phyloP scores from a whole-genome alignment of 2,113 vertebrate species.

The Carlito syrichta region DNA sequence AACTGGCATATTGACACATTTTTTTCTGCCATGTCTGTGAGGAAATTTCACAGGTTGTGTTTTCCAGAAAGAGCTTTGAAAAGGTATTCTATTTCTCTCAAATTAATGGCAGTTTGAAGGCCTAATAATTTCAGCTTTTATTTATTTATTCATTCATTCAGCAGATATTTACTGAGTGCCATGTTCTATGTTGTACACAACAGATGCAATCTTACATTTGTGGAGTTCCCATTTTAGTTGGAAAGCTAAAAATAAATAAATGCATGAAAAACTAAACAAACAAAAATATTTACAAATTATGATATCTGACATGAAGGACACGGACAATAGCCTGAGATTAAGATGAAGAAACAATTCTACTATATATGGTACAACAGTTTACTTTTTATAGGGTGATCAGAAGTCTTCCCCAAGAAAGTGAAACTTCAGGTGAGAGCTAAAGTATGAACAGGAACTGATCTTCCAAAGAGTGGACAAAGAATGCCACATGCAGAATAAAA shows the following conservation, averaged over 20 bases:
- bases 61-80: not conserved
- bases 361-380: not conserved
- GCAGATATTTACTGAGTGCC: not conserved
- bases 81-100: not conserved
- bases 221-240: not conserved
- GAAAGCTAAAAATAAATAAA: not conserved
- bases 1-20: not conserved
- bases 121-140: not conserved
- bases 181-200: not conserved
- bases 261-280: not conserved
- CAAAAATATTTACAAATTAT: not conserved
- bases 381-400: not conserved
- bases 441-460: not conserved
- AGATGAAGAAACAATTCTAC: not conserved
- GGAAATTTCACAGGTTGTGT: not conserved
- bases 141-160: not conserved
- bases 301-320: not conserved
- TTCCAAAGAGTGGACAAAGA: not conserved
- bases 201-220: not conserved
- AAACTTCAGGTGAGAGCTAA: not conserved
- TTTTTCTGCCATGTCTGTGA: not conserved
- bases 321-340: not conserved
- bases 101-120: not conserved
- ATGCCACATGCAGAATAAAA: not conserved
- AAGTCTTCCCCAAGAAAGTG: not conserved